These are phyloP conservation scores for Formica aserva DNA, from an alignment of 2,888 invertebrate genomes.

Conservation along the genomic window DNA sequence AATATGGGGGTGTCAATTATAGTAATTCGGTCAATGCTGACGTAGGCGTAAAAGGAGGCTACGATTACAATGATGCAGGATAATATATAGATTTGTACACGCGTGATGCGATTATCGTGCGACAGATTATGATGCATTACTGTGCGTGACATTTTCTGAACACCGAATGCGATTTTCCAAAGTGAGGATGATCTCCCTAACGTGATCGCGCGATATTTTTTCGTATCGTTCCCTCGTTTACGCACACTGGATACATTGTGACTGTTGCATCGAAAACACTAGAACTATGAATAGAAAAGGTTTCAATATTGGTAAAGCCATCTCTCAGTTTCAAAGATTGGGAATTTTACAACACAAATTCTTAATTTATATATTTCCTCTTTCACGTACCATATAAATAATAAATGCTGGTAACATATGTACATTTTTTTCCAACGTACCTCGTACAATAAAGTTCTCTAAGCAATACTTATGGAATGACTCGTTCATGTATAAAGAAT, in stretches of 20 bases:
- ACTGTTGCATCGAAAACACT: background rate
- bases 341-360: background rate
- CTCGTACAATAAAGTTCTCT: background rate
- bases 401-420: background rate
- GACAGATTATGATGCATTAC: slow-evolving; percentile 71
- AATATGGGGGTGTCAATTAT: slow-evolving; percentile 23
- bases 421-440: background rate
- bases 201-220: slow-evolving; percentile 28
- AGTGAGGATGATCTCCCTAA: slow-evolving; percentile 34
- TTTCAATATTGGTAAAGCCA: background rate
- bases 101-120: slow-evolving; percentile 70
- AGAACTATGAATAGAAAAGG: background rate
- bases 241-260: background rate
- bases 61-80: slow-evolving; percentile 54
- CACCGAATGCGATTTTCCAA: background rate
- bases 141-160: slow-evolving; percentile 47
- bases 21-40: slow-evolving; percentile 38
- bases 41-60: slow-evolving; percentile 46
- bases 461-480: background rate
- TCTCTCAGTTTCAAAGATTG: background rate
- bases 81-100: slow-evolving; percentile 69
- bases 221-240: slow-evolving; percentile 9
- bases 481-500: background rate
- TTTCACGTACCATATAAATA: background rate
- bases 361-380: background rate